Conservation (phyloP, 2,797 vertebrate genomes). For the Aotus griseimembra region DNA sequence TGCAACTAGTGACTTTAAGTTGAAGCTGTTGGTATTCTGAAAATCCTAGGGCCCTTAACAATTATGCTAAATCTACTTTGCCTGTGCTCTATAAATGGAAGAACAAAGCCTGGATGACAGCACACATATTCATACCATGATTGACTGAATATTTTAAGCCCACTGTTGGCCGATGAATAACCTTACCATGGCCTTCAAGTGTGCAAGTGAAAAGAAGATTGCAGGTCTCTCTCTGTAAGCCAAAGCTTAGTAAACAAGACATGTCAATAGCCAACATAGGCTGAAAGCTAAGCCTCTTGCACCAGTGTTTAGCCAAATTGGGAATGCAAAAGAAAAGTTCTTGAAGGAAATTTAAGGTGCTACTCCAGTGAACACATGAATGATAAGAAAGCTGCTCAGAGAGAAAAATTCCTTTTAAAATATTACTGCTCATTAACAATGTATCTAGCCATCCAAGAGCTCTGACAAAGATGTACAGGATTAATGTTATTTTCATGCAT, state of each 20-base stretch:
- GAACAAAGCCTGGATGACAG: not conserved
- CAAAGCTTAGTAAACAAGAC: not conserved
- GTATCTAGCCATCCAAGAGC: not conserved
- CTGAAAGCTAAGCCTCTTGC: not conserved
- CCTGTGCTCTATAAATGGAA: not conserved
- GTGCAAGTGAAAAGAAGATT: not conserved
- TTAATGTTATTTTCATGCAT: not conserved
- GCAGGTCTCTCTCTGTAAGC: not conserved
- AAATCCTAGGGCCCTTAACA: not conserved
- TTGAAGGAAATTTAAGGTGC: not conserved
- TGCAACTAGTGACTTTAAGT: not conserved
- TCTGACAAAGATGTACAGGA: not conserved
- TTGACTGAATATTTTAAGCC: not conserved
- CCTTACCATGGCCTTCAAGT: not conserved
- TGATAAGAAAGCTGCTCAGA: not conserved
- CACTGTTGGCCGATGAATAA: not conserved
- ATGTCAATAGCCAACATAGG: not conserved
- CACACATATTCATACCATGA: not conserved
- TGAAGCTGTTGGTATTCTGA: not conserved
- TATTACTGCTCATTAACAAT: not conserved
- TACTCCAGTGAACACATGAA: not conserved
- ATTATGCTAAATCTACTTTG: not conserved
- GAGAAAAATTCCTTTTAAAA: not conserved
- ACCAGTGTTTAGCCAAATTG: not conserved
- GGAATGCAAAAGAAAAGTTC: not conserved